These are phyloP conservation scores for Rostratula benghalensis DNA, from an alignment of 2,113 vertebrate species.

Conservation along the genomic window DNA sequence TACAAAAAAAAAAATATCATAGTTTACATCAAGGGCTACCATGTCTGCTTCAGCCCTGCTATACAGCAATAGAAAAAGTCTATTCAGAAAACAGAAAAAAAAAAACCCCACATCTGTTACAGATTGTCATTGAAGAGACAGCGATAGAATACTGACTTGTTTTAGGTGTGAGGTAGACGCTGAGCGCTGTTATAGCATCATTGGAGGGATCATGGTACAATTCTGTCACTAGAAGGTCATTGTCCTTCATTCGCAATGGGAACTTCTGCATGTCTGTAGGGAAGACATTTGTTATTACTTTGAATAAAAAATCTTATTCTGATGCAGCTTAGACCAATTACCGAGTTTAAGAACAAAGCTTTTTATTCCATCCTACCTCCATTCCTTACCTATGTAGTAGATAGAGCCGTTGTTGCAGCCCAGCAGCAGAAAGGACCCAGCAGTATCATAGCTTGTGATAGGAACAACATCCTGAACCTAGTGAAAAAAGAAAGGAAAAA, in stretches of 20 bases:
- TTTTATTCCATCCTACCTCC: not conserved
- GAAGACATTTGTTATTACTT: not conserved
- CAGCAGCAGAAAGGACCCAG: slow-evolving; percentile 93
- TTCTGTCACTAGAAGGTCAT: slow-evolving; percentile 95
- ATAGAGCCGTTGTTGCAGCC: slow-evolving; percentile 98
- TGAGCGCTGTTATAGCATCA: slow-evolving; percentile 94
- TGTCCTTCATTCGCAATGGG: slow-evolving; percentile 96
- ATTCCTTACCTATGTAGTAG: slow-evolving; percentile 91
- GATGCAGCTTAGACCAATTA: not conserved
- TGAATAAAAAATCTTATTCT: not conserved
- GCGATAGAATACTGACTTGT: slow-evolving; percentile 83
- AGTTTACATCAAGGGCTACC: not conserved
- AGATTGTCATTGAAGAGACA: not conserved
- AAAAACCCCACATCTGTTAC: not conserved
- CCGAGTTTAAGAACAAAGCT: not conserved
- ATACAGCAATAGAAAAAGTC: not conserved
- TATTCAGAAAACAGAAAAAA: not conserved
- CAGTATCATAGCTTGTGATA: slow-evolving; percentile 98
- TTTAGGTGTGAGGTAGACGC: slow-evolving; percentile 97
- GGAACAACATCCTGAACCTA: slow-evolving; percentile 96
- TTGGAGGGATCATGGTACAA: slow-evolving; percentile 96
- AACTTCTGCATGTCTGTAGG: slow-evolving; percentile 97
- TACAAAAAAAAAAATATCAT: not conserved
- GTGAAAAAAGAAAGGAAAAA: not conserved
- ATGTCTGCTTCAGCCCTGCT: not conserved